Evolutionary conservation across 2,888 invertebrate species (phyloP), one percentile per base, ranked within the genome.

Genomic region (Caenorhabditis sp.): DNA sequence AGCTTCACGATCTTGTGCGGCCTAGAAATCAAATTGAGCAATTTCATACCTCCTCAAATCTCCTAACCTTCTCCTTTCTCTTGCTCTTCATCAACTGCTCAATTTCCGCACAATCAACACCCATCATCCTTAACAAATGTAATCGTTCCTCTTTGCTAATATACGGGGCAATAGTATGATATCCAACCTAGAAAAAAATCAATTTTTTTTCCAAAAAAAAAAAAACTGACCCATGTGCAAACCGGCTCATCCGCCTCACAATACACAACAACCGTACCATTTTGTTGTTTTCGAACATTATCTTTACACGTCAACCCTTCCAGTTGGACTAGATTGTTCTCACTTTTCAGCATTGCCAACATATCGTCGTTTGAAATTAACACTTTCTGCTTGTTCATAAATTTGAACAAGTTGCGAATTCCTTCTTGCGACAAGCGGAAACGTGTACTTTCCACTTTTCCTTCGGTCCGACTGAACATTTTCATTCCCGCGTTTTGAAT

Each of bases 401-500:
- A 82, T 59, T 65, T 62, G 57, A 78, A 63, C 53, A 82, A 53
- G 26, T 65, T 62, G 3, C 77, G 74, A 24, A 82, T 78, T 54
- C 82, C 82, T 43, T 82, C 82, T 53, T 82, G 82, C 5, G 82
- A 81, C 24, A 82, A 62, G 3, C 82, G 76, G 77, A 79, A 82
- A 43, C 77, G 43, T 0, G 78, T 76, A 17, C 64, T 60, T 64
- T 81, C 81, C 21, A 78, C 76, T 62, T 82, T 82, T 54, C 78
- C 77, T 85, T 96, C 95, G 87, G 94, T 95, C 49, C 96, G 91
- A 1, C 94, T 94, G 88, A 97, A 95, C 0, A 95, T 92, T 89
- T 96, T 95, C 0, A 97, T 94, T 0, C 99, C 99, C 0, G 96
- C 95, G 86, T 99, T 99, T 66, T 99, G 96, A 77, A 99, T 93